phyloP scores from a whole-genome alignment of 1,140 invertebrate genomes.

The Uloborus diversus region DNA sequence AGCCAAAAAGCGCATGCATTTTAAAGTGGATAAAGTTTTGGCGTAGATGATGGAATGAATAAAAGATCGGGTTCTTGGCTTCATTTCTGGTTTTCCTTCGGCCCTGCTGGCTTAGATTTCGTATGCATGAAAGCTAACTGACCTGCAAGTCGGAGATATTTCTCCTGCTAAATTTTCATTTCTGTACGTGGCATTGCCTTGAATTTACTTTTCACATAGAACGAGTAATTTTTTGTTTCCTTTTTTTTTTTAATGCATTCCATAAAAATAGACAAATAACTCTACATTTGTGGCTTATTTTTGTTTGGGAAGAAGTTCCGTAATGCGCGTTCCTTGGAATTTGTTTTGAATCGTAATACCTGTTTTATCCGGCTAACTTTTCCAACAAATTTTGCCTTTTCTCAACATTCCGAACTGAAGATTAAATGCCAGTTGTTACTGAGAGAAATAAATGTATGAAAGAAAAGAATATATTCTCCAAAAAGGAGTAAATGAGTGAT shows the following conservation, averaged over 20 bases:
- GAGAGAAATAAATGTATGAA: no score
- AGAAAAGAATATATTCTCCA: no score
- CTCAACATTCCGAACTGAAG: no score
- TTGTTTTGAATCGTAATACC: neutral
- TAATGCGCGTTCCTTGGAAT: neutral
- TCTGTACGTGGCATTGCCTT: constrained; percentile 37
- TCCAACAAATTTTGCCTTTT: no score
- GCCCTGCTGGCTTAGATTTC: constrained; percentile 8
- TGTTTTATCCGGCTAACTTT: no score
- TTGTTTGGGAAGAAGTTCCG: neutral
- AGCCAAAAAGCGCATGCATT: constrained; percentile 36
- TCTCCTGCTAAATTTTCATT: constrained; percentile 49
- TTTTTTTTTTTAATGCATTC: neutral
- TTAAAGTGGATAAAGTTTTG: constrained; percentile 53
- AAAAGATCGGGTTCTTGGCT: constrained; percentile 46
- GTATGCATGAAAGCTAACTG: constrained; percentile 52
- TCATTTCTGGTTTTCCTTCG: constrained; percentile 9
- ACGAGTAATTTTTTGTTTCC: constrained; percentile 23
- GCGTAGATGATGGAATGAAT: constrained; percentile 49
- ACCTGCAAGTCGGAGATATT: constrained; percentile 34
- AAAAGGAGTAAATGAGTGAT: no score
- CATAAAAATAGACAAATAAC: constrained; percentile 31
- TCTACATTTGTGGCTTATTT: neutral
- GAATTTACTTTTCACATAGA: neutral
- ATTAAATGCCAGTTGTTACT: no score